Evolutionary conservation across 2,888 invertebrate species (phyloP).

Genomic region (Neocrepidodera transversa): DNA sequence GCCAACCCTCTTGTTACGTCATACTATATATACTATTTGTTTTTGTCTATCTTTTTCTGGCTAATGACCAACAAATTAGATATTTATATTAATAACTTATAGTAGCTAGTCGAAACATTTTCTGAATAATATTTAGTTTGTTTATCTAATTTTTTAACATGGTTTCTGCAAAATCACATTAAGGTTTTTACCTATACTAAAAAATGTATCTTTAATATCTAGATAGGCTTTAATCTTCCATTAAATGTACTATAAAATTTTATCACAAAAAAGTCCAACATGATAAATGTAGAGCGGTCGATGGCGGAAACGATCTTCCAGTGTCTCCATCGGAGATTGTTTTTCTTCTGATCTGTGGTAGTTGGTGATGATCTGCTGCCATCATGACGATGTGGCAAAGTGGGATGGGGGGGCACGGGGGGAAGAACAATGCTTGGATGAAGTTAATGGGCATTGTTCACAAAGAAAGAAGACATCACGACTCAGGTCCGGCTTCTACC

Average conservation of each 20-base stretch:
- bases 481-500: constrained; percentile 66
- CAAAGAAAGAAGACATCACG: constrained; percentile 75
- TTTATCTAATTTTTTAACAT: too few species aligned
- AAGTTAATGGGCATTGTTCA: constrained; percentile 83
- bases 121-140: too few species aligned
- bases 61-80: too few species aligned
- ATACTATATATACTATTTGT: too few species aligned
- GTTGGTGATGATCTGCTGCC: constrained; percentile 57
- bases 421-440: constrained; percentile 82
- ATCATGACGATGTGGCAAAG: constrained; percentile 81
- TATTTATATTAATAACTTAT: too few species aligned
- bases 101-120: too few species aligned
- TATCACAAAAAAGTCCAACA: constrained; percentile 5
- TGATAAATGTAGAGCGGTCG: not conserved
- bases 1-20: too few species aligned
- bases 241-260: constrained; percentile 17
- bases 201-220: too few species aligned
- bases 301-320: not conserved
- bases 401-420: constrained; percentile 77
- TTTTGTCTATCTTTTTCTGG: too few species aligned
- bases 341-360: constrained; percentile 39
- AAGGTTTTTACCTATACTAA: too few species aligned
- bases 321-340: constrained; percentile 14
- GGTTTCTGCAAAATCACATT: too few species aligned
- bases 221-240: constrained; percentile 29